These are phyloP conservation scores for Andrena fulva DNA, from an alignment of 2,888 invertebrate genomes.

Conservation along the genomic window DNA sequence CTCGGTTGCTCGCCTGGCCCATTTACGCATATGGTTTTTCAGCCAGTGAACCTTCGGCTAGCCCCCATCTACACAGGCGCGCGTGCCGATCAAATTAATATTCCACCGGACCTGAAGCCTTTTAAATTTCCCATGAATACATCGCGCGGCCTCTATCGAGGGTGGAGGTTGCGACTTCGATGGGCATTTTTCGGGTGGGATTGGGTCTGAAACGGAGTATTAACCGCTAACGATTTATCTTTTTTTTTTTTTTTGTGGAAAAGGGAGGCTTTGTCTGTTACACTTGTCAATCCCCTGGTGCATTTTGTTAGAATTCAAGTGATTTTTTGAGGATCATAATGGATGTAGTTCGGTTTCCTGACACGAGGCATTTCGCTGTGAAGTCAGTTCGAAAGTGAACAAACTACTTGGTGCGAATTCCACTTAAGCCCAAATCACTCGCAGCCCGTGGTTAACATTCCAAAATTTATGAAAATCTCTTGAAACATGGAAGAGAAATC, in stretches of 20 bases:
- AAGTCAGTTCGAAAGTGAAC: too few species aligned
- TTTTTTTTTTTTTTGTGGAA: not conserved
- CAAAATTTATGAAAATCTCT: too few species aligned
- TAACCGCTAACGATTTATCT: not conserved
- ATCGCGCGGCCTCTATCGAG: not conserved
- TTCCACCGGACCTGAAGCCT: constrained; percentile 10
- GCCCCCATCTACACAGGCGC: not conserved
- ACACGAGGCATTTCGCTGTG: too few species aligned
- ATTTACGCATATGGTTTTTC: constrained; percentile 81
- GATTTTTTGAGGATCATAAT: not conserved
- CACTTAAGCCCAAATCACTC: too few species aligned
- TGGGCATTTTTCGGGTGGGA: not conserved
- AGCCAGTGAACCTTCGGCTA: constrained; percentile 13
- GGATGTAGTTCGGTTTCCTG: too few species aligned
- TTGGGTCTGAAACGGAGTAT: not conserved
- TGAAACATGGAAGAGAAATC: too few species aligned
- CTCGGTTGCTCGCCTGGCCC: constrained; percentile 71
- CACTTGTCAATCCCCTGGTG: not conserved
- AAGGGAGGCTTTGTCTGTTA: not conserved
- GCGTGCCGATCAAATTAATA: constrained; percentile 37
- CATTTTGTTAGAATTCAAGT: not conserved
- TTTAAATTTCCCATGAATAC: constrained; percentile 18
- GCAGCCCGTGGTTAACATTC: too few species aligned
- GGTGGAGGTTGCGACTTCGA: not conserved
- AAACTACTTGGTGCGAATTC: too few species aligned